Evolutionary conservation across 1,140 invertebrate species (phyloP), one percentile per base, ranked within the genome.

Genomic region (Eciton burchellii): DNA sequence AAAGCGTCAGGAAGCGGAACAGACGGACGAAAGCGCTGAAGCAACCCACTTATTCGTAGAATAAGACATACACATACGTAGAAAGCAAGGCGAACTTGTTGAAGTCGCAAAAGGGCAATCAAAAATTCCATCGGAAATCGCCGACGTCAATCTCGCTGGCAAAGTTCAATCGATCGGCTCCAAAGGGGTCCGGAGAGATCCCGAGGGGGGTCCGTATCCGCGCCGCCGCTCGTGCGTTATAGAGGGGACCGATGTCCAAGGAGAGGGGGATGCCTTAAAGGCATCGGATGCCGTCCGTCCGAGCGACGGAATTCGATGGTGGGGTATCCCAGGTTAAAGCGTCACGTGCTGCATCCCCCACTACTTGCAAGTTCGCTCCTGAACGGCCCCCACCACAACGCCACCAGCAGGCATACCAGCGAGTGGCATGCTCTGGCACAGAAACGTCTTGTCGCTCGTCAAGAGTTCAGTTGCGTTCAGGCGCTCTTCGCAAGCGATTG

Each of bases 261-360:
- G 85, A 77, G 87, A 85, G 81, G 72, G 84, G 77, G 35, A n/a
- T n/a, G 72, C 47, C 85, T 88, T 76, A 87, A 90, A 91, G 89
- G 87, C 82, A 88, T 86, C 90, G 89, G 88, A 91, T 91, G 87
- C 89, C 86, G 87, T 90, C 89, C 86, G 87, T 90, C 76, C 85
- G 89, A 90, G 83, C 87, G 84, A 89, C 85, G 91, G 92, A 93
- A 93, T 92, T 91, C 83, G 85, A 81, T 85, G 86, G 92, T 90
- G 92, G 91, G 90, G 88, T 88, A 91, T 88, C 88, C 88, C 90
- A 91, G 90, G 90, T 89, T 90, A 86, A 90, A 93, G 83, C 92
- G 93, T 93, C 92, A 93, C 93, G 93, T 92, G 93, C 91, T 90
- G 84, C 77, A 89, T 92, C 91, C 89, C 90, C 93, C 86, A 52